Conservation (phyloP, 2,797 vertebrate genomes). For the Poliocrania exsul region DNA sequence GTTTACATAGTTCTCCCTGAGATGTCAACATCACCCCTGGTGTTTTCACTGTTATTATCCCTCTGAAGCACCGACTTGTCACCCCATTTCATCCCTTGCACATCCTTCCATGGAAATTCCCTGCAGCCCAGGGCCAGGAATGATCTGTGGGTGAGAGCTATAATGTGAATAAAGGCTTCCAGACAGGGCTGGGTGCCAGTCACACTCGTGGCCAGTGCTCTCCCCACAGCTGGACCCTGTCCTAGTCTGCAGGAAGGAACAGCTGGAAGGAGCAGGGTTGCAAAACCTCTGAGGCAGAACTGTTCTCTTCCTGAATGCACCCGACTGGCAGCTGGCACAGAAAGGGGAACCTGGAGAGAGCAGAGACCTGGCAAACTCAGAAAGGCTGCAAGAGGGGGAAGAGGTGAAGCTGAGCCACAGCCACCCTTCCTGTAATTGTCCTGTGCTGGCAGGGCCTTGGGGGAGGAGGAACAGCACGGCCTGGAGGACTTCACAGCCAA, state of each 20-base stretch:
- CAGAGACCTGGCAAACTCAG: neutral
- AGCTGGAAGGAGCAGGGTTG: neutral
- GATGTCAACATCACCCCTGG: neutral
- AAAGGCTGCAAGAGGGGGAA: neutral
- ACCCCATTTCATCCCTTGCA: neutral
- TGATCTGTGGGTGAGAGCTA: neutral
- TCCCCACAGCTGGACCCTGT: neutral
- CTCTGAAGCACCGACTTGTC: neutral
- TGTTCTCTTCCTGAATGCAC: neutral
- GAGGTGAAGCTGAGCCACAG: neutral
- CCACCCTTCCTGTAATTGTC: neutral
- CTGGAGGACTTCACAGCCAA: neutral
- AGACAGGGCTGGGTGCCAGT: neutral
- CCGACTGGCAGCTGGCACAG: neutral
- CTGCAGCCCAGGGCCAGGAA: neutral
- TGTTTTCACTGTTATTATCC: neutral
- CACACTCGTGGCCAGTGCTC: fast-evolving
- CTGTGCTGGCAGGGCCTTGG: neutral
- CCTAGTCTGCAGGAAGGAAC: neutral
- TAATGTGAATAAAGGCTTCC: neutral
- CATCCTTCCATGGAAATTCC: neutral
- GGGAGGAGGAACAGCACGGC: neutral
- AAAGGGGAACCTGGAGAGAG: conserved; percentile 28
- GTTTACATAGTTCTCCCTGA: neutral
- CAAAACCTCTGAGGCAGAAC: conserved; percentile 31